Evolutionary conservation across 2,113 vertebrate genomes (phyloP), one percentile per base, ranked within the genome.

Genomic region (Paralichthys olivaceus): DNA sequence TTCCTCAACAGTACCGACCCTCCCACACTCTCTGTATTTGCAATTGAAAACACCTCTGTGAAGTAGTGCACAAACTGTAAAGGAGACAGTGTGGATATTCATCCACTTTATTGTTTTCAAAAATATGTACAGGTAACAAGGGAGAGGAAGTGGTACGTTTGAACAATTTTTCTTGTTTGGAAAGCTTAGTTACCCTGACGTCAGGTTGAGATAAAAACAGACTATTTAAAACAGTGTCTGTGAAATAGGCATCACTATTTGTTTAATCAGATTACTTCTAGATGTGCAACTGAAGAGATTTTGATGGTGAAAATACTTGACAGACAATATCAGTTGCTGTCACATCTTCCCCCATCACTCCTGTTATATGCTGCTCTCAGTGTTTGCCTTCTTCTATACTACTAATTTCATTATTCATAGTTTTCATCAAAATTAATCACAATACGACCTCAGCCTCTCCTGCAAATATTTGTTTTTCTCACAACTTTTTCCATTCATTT

Each of bases 1-100:
- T 78, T 68, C 32, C 69, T 23, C 28, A 63, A 57, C 58, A 51
- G 17, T 20, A 49, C 53, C 5, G 7, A 25, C 25, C 67, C 72
- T 75, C 75, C 79, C 53, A 72, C 53, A 0, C 62, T 22, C 37
- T 55, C 43, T 65, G 19, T 22, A 75, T 79, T 82, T 72, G 62
- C 58, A 72, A 28, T 47, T 66, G 75, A 68, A 69, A 80, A 75
- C 61, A 67, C 40, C 32, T 57, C 61, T 23, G 19, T 45, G 56
- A 62, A 54, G 56, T 72, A n/a, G 3, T 59, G 53, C 57, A 49
- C 28, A 26, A 5, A 25, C 28, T 69, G 14, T 32, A 26, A 26
- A n/a, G 12, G 43, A 22, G 25, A 59, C 62, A 4, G 8, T 28
- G 15, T 45, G 14, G 43, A 5, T 40, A 23, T 47, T 43, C 19